phyloP scores from a whole-genome alignment of 2,888 invertebrate species.

The Thysanoteuthis rhombus region DNA sequence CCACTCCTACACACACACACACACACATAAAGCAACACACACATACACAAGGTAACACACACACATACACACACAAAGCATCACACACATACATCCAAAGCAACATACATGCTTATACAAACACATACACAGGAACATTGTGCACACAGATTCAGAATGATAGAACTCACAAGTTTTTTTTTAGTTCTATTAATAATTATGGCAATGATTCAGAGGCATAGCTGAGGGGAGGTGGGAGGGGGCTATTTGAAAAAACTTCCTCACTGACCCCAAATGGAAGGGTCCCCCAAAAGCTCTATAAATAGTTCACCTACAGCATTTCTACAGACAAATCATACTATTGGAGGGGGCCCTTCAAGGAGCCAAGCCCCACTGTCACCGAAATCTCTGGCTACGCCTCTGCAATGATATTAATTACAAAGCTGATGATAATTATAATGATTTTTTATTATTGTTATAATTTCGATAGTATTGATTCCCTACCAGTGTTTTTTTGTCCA shows the following conservation, averaged over 20 bases:
- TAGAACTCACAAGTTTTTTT: not conserved
- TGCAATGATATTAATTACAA: not conserved
- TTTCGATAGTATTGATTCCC: not conserved
- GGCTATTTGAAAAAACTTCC: too few species aligned
- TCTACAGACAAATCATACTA: too few species aligned
- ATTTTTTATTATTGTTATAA: not conserved
- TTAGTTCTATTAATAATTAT: not conserved
- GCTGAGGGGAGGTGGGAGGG: too few species aligned
- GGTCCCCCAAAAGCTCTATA: too few species aligned
- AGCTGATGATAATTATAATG: not conserved
- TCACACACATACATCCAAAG: not conserved
- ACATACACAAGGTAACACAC: not conserved
- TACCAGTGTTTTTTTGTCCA: not conserved
- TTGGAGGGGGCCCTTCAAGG: too few species aligned
- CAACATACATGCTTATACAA: too few species aligned
- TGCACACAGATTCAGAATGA: not conserved
- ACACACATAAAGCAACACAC: not conserved
- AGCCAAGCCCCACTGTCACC: too few species aligned
- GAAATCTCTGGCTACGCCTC: too few species aligned
- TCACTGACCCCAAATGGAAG: too few species aligned
- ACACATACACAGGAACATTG: not conserved
- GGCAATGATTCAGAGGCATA: too few species aligned
- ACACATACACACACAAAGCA: not conserved
- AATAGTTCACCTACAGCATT: too few species aligned
- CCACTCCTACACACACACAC: not conserved